phyloP scores from a whole-genome alignment of 1,140 invertebrate species.

The Lepidostoma basale region DNA sequence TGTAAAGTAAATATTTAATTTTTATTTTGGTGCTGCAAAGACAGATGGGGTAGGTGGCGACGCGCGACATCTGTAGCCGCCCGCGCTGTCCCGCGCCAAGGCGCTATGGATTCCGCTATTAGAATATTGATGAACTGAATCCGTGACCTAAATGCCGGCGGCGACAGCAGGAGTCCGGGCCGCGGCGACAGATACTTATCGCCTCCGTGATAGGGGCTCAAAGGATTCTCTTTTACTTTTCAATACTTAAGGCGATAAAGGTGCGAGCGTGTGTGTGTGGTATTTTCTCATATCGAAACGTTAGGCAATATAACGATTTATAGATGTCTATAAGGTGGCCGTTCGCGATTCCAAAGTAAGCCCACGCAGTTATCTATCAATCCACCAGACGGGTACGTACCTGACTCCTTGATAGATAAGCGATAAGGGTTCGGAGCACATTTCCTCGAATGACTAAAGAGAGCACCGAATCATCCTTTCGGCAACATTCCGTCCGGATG shows the following conservation, averaged over 20 bases:
- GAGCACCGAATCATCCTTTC: not conserved
- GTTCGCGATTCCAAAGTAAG: too few species aligned
- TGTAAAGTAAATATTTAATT: too few species aligned
- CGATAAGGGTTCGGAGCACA: too few species aligned
- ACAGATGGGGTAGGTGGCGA: too few species aligned
- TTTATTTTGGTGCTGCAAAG: too few species aligned
- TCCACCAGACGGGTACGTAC: too few species aligned
- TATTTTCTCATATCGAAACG: not conserved
- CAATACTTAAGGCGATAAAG: too few species aligned
- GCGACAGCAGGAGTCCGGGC: slow-evolving; percentile 1
- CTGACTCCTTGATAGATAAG: too few species aligned
- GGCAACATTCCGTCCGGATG: not conserved
- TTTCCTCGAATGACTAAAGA: not conserved
- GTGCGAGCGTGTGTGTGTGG: not conserved
- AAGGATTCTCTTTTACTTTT: slow-evolving; percentile 10
- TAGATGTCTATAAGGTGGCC: too few species aligned
- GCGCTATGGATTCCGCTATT: slow-evolving; percentile 40
- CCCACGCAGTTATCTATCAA: too few species aligned
- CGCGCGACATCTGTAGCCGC: too few species aligned
- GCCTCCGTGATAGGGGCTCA: not conserved
- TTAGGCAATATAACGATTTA: not conserved
- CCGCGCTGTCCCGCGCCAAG: slow-evolving; percentile 9
- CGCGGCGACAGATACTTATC: slow-evolving; percentile 13
- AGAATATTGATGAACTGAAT: slow-evolving; percentile 45
- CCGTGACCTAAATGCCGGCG: slow-evolving; percentile 34